Conservation (phyloP, 2,113 vertebrate species). For the Pteruthius melanotis region DNA sequence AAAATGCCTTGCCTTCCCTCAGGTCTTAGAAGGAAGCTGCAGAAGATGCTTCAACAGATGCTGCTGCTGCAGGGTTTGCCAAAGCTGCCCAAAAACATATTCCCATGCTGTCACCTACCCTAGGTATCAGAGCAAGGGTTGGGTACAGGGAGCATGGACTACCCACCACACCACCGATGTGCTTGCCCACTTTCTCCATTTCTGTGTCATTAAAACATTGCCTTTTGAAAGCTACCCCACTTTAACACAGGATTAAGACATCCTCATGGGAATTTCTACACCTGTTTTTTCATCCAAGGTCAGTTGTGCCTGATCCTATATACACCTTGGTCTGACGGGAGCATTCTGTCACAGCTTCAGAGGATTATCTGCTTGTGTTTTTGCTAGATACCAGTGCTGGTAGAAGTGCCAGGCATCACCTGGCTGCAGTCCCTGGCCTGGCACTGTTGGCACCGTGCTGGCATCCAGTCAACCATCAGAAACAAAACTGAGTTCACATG, state of each 20-base stretch:
- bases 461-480: background rate
- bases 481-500: background rate
- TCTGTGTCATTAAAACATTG: background rate
- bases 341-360: background rate
- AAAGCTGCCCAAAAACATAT: background rate
- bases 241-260: background rate
- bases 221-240: background rate
- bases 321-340: background rate
- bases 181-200: background rate
- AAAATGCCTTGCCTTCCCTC: accelerated
- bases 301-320: background rate
- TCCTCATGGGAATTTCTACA: background rate
- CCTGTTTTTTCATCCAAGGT: background rate
- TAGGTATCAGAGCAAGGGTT: accelerated
- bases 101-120: accelerated
- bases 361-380: background rate
- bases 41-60: no score
- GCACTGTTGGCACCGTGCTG: accelerated
- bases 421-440: background rate
- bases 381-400: background rate
- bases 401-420: background rate
- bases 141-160: background rate
- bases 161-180: accelerated
- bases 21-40: background rate
- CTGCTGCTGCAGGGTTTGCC: background rate